Conservation (phyloP, 35 echinoderm and acorn worm genomes). For the Heliocidaris erythrogramma region DNA sequence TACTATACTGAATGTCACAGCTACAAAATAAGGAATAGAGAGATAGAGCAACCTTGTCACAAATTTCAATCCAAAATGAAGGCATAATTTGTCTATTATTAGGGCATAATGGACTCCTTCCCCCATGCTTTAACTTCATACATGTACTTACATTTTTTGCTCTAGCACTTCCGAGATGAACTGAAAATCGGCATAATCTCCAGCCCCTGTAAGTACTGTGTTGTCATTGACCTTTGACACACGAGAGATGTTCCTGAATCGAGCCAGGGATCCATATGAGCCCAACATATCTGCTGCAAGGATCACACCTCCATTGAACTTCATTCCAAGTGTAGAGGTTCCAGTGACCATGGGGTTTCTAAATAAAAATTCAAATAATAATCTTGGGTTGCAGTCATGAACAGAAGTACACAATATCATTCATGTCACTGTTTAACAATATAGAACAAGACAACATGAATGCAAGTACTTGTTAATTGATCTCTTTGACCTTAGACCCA, state of each 20-base stretch:
- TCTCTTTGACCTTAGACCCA: too few relatives aligned
- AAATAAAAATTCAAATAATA: slow-evolving; percentile 12
- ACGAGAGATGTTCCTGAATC: slow-evolving; percentile 85
- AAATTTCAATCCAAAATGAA: too few relatives aligned
- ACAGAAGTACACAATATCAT: neutral
- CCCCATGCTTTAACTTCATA: neutral
- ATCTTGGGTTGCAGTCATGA: neutral
- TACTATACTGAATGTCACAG: too few relatives aligned
- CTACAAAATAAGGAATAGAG: too few relatives aligned
- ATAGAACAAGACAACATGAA: too few relatives aligned
- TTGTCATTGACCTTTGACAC: slow-evolving; percentile 76
- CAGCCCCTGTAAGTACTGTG: slow-evolving; percentile 74
- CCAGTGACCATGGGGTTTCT: slow-evolving; percentile 93
- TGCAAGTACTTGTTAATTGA: too few relatives aligned
- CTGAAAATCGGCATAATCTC: slow-evolving; percentile 97
- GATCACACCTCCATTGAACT: slow-evolving; percentile 92
- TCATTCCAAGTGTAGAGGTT: slow-evolving; percentile 93
- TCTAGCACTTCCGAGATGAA: slow-evolving; percentile 83
- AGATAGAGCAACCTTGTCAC: too few relatives aligned
- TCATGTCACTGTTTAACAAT: too few relatives aligned
- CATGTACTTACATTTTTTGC: slow-evolving; percentile 99
- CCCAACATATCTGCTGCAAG: slow-evolving; percentile 97
- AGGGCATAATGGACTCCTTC: too few relatives aligned
- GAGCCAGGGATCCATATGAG: slow-evolving; percentile 94
- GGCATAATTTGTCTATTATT: too few relatives aligned